These are phyloP conservation scores for Drymodes brunneopygia DNA, from an alignment of 2,113 vertebrate genomes.

Conservation along the genomic window DNA sequence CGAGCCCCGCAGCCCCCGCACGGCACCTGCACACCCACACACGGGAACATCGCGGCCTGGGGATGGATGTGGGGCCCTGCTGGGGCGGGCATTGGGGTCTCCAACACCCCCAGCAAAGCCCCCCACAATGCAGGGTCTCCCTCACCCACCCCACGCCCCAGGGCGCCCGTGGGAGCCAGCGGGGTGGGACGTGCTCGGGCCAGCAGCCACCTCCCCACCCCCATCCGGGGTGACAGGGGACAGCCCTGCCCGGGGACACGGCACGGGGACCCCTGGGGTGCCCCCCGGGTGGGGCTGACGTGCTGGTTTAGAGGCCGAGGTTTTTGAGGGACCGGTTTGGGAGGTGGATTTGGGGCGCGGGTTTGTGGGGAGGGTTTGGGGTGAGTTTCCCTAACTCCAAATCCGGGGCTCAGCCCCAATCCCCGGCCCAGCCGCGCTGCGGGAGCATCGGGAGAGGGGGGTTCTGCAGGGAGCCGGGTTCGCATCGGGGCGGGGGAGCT, in stretches of 20 bases:
- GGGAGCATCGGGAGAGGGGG: not conserved
- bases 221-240: not conserved
- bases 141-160: fast-evolving
- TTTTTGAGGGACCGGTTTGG: not conserved
- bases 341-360: not conserved
- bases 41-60: not conserved
- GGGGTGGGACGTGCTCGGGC: not conserved
- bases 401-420: not conserved
- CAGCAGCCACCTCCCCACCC: not conserved
- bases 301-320: not conserved
- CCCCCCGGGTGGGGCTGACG: not conserved
- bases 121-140: not conserved
- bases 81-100: not conserved
- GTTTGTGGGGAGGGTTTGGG: not conserved
- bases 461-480: not conserved
- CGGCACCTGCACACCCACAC: not conserved
- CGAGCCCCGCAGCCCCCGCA: not conserved
- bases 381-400: not conserved
- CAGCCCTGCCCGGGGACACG: not conserved
- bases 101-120: too few species aligned
- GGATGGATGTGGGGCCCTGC: not conserved
- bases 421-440: fast-evolving
- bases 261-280: not conserved
- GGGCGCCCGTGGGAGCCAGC: not conserved
- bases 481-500: not conserved